These are phyloP conservation scores for Caenorhabditis angaria DNA, from an alignment of 2,888 invertebrate genomes.

Conservation along the genomic window DNA sequence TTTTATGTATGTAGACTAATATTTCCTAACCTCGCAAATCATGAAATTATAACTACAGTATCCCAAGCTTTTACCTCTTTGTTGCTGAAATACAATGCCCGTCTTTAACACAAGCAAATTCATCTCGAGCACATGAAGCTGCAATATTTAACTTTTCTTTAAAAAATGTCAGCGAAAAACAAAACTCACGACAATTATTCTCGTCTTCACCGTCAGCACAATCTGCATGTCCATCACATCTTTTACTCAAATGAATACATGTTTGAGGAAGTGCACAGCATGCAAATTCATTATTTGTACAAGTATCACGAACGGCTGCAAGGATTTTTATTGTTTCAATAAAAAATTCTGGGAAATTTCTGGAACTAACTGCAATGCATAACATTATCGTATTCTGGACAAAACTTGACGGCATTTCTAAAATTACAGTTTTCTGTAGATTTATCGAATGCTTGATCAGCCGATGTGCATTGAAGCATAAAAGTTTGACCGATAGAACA, in stretches of 20 bases:
- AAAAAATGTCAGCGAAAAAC: background rate
- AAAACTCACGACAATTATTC: slow-evolving; percentile 67
- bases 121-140: slow-evolving; percentile 66
- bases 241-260: slow-evolving; percentile 58
- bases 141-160: slow-evolving; percentile 9
- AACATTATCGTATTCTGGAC: slow-evolving; percentile 71
- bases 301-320: slow-evolving; percentile 57
- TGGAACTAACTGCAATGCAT: slow-evolving; percentile 63
- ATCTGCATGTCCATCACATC: slow-evolving; percentile 69
- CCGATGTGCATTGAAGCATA: slow-evolving; percentile 59
- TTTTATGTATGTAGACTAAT: too few relatives aligned
- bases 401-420: slow-evolving; percentile 62
- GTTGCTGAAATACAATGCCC: slow-evolving; percentile 63
- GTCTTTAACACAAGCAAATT: slow-evolving; percentile 69
- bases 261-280: slow-evolving; percentile 68
- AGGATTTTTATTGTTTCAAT: background rate
- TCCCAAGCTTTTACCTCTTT: too few relatives aligned
- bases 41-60: too few relatives aligned
- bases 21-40: too few relatives aligned
- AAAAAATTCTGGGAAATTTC: background rate
- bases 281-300: slow-evolving; percentile 60
- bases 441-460: slow-evolving; percentile 66
- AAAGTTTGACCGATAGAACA: slow-evolving; percentile 71
- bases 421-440: slow-evolving; percentile 67
- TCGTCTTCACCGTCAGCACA: slow-evolving; percentile 69